Evolutionary conservation across 2,888 invertebrate species (phyloP).

Genomic region (Charanyca ferruginea): DNA sequence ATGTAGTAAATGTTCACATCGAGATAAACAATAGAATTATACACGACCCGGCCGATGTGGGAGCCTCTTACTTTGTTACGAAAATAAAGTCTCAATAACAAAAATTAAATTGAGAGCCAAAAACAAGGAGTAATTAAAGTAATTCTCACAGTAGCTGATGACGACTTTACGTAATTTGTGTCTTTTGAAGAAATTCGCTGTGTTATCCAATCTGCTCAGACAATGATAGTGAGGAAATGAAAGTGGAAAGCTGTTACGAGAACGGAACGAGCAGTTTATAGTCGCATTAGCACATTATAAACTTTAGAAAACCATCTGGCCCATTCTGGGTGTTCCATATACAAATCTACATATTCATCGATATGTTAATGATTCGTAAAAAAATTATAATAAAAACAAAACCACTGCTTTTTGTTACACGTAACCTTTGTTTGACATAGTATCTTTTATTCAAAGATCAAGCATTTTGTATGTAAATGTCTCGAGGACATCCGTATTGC

Average conservation of each 20-base stretch:
- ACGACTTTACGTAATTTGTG: constrained; percentile 83
- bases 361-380: constrained; percentile 42
- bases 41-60: constrained; percentile 67
- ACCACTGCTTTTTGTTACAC: constrained; percentile 33
- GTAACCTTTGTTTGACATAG: constrained; percentile 52
- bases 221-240: constrained; percentile 89
- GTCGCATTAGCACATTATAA: constrained; percentile 69
- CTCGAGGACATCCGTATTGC: constrained; percentile 43
- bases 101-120: constrained; percentile 77
- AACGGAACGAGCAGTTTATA: constrained; percentile 77
- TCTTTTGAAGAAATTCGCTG: constrained; percentile 84
- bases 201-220: constrained; percentile 88
- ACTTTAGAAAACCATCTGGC: constrained; percentile 33
- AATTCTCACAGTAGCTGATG: constrained; percentile 82
- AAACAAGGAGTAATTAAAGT: constrained; percentile 84
- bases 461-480: constrained; percentile 59
- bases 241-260: constrained; percentile 88
- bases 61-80: constrained; percentile 80
- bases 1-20: constrained; percentile 64
- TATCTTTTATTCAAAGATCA: constrained; percentile 55
- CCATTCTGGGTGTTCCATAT: constrained; percentile 43
- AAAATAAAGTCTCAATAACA: constrained; percentile 83
- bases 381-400: constrained; percentile 30
- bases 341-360: constrained; percentile 53
- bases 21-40: constrained; percentile 66